These are phyloP conservation scores for Mus caroli DNA, from an alignment of 2,797 vertebrate genomes.

Conservation along the genomic window DNA sequence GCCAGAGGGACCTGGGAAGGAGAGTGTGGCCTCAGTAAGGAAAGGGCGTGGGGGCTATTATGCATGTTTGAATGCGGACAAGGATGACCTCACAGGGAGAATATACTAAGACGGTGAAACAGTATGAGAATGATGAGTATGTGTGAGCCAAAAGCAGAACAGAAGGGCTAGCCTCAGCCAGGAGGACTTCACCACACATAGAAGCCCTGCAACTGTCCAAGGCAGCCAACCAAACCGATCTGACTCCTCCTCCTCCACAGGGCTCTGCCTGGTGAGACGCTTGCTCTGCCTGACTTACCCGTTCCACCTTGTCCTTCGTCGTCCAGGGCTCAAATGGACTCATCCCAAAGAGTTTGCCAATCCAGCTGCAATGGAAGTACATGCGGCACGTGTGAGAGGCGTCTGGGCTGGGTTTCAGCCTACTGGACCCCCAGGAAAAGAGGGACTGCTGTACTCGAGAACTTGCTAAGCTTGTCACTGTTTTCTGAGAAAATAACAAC, in stretches of 20 bases:
- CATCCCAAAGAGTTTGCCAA: slow-evolving; percentile 91
- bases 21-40: background rate
- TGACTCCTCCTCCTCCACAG: rapidly evolving
- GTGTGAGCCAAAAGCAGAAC: rapidly evolving
- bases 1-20: background rate
- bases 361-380: slow-evolving; percentile 87
- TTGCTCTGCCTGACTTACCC: slow-evolving; percentile 89
- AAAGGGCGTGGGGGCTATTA: rapidly evolving
- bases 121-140: rapidly evolving
- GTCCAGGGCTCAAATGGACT: slow-evolving; percentile 96
- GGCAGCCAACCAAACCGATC: background rate
- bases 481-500: slow-evolving; percentile 6
- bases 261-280: background rate
- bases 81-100: background rate
- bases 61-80: too few species aligned
- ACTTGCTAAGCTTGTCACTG: background rate
- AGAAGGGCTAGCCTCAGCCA: background rate
- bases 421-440: background rate
- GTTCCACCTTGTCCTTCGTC: slow-evolving; percentile 95
- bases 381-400: rapidly evolving
- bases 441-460: background rate
- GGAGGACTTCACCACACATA: background rate
- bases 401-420: background rate
- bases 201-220: background rate
- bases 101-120: rapidly evolving